A percentile compares a stretch with the other conserved stretches of the same genome.
Evolutionary conservation across 2,888 invertebrate genomes (phyloP).

Genomic region (Ochropleura leucogaster): DNA sequence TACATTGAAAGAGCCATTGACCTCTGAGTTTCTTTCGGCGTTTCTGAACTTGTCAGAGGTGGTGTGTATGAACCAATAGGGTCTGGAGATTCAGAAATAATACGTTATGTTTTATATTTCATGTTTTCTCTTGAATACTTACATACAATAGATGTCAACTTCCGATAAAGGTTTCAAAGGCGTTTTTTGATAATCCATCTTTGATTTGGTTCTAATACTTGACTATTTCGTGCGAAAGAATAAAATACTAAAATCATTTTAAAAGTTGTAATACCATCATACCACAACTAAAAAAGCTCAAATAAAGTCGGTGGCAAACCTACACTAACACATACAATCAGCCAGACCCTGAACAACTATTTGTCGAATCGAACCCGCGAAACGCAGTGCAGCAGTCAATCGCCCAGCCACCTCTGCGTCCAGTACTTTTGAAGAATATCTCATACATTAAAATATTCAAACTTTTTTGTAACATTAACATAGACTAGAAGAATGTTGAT

Average conservation of each 20-base stretch:
- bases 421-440: not conserved
- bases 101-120: not conserved
- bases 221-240: no score
- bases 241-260: no score
- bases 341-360: no score
- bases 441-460: not conserved
- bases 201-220: no score
- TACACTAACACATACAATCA: no score
- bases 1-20: conserved; percentile 21
- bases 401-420: no score
- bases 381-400: not conserved
- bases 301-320: no score
- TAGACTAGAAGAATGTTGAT: not conserved
- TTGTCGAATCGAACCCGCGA: no score
- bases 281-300: no score
- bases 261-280: no score
- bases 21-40: conserved; percentile 4
- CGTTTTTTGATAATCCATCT: not conserved
- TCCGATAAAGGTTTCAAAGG: not conserved
- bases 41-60: not conserved
- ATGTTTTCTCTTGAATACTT: not conserved
- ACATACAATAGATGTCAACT: not conserved
- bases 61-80: not conserved
- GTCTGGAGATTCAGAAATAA: not conserved
- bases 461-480: not conserved